These are phyloP conservation scores for Gopherus flavomarginatus DNA, from an alignment of 2,113 vertebrate genomes.

Conservation along the genomic window DNA sequence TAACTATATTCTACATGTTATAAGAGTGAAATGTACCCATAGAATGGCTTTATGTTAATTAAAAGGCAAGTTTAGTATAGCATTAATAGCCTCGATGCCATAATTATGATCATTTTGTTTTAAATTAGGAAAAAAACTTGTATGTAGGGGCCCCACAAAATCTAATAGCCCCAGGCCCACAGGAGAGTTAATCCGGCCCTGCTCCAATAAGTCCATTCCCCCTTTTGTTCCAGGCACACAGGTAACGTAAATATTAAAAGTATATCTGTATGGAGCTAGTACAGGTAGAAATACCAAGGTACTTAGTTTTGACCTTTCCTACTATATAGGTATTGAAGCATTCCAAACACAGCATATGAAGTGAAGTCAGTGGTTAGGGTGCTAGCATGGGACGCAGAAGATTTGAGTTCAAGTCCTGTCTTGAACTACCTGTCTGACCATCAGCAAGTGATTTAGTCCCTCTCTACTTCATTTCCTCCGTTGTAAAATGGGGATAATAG, in stretches of 20 bases:
- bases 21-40: too few species aligned
- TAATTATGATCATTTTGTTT: too few species aligned
- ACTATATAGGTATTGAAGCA: not conserved
- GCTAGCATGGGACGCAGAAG: not conserved
- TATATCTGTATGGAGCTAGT: not conserved
- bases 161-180: too few species aligned
- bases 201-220: not conserved
- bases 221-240: not conserved
- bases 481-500: conserved; percentile 9
- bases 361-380: not conserved
- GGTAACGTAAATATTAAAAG: not conserved
- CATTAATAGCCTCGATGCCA: too few species aligned
- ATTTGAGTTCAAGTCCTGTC: not conserved
- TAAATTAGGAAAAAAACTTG: too few species aligned
- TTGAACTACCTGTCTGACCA: not conserved
- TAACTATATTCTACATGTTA: too few species aligned
- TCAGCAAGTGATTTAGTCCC: not conserved
- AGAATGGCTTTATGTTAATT: too few species aligned
- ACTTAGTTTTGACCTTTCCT: not conserved
- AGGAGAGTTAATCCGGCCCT: too few species aligned
- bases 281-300: not conserved
- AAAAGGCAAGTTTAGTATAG: too few species aligned
- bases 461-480: not conserved
- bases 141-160: too few species aligned
- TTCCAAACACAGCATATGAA: not conserved